Base-by-base conservation (phyloP, 1,140 invertebrate species). In the Piezodorus guildinii region DNA sequence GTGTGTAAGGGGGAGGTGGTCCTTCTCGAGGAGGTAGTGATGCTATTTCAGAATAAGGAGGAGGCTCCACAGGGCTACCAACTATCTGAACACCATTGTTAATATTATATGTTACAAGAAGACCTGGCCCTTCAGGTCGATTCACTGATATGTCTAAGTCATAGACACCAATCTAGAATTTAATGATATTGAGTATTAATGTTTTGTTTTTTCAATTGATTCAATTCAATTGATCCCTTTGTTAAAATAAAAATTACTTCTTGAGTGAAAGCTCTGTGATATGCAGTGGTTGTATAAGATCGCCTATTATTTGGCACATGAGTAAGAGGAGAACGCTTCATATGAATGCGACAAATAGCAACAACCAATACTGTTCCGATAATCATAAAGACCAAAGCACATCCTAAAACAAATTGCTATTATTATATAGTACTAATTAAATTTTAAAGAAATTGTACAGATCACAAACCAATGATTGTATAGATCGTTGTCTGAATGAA, bases 1-100 rank as follows among this genome's bases (percentile, higher is more conserved):
- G 17, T 16, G 52, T 25, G 15, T 82, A 81, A 16, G 79, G 77
- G 0, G 81, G 81, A 2, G 81, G 81, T 0, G 81, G 80, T 4
- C 79, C 79, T 62, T 80, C 80, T 21, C 71, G 52, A 0, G 74
- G 73, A 23, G 75, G 75, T 51, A 75, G 72, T 10, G 75, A 69
- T 67, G 79, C 74, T 0, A 79, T 75, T 67, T 81, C 79, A 21
- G 74, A 77, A 68, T 83, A 83, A 0, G 81, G 79, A 0, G 81
- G 81, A 1, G 81, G 81, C 62, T 76, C 72, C 1, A 73, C 67
- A 14, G 74, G 72, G 52, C 72, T 63, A 23, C 74, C 74, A 23
- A 77, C 72, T 69, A 76, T 73, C 66, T 76, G 73, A 4, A 76
- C 73, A n/a, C 74, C 75, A 67, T 75, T 75, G 65, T 76, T 75